phyloP scores from a whole-genome alignment of 2,888 invertebrate genomes.

The Rhamnusium bicolor region DNA sequence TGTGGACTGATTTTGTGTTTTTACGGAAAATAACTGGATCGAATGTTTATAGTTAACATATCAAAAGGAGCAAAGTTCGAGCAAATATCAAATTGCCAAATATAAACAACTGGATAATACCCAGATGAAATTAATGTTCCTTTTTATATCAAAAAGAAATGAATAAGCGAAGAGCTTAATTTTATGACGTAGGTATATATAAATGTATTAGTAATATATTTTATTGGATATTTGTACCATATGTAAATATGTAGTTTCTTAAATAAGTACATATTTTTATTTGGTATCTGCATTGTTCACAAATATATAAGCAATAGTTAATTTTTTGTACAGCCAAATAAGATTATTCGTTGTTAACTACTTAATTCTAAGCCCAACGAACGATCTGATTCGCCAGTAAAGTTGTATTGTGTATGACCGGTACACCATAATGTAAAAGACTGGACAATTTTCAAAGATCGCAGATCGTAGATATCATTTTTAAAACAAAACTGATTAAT shows the following conservation, averaged over 20 bases:
- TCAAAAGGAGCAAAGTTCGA: slow-evolving; percentile 52
- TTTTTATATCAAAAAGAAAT: slow-evolving; percentile 63
- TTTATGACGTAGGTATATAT: slow-evolving; percentile 48
- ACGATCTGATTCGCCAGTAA: too few species aligned
- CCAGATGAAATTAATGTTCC: slow-evolving; percentile 65
- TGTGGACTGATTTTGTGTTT: slow-evolving; percentile 26
- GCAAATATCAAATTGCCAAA: slow-evolving; percentile 62
- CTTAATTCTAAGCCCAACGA: too few species aligned
- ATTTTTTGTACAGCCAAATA: slow-evolving; percentile 29
- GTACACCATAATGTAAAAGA: too few species aligned
- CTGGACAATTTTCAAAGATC: too few species aligned
- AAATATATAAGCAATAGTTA: slow-evolving; percentile 16
- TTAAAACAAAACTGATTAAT: too few species aligned
- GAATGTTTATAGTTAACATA: slow-evolving; percentile 45
- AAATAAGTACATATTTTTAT: slow-evolving; percentile 52
- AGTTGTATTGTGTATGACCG: too few species aligned
- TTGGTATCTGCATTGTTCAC: slow-evolving; percentile 36
- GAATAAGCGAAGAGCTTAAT: slow-evolving; percentile 18
- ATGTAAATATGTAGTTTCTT: slow-evolving; percentile 62
- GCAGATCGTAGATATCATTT: too few species aligned
- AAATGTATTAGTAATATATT: slow-evolving; percentile 63
- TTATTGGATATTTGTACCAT: slow-evolving; percentile 63
- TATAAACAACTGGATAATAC: slow-evolving; percentile 56
- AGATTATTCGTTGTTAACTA: neutral
- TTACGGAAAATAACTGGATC: slow-evolving; percentile 28